Evolutionary conservation across 2,113 vertebrate species (phyloP).

Genomic region (Caretta caretta): DNA sequence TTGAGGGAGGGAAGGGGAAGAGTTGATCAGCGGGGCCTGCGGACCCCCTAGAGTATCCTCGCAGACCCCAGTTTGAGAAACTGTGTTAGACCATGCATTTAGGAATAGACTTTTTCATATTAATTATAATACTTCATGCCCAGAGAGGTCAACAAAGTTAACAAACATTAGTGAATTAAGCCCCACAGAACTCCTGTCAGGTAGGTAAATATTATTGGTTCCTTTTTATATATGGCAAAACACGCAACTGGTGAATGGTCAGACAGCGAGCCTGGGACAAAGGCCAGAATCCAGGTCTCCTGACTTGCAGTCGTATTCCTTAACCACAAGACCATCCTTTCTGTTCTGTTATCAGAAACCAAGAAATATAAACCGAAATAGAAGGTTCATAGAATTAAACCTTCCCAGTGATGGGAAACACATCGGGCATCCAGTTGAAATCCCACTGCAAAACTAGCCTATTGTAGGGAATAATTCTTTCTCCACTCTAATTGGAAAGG

Average conservation of each 20-base stretch:
- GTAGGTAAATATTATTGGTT: background rate
- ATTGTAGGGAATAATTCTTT: background rate
- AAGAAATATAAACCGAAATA: background rate
- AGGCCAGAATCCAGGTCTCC: background rate
- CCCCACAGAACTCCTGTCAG: background rate
- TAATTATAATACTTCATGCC: background rate
- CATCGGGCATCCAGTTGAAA: accelerated
- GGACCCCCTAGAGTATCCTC: too few relatives aligned
- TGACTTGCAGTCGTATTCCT: background rate
- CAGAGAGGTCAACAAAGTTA: background rate
- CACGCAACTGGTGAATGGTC: background rate
- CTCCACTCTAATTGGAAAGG: background rate
- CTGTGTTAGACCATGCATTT: background rate
- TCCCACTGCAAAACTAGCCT: background rate
- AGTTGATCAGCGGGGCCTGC: too few relatives aligned
- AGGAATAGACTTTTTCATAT: background rate
- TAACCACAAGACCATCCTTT: background rate
- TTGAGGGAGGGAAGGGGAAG: too few relatives aligned
- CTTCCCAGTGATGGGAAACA: background rate
- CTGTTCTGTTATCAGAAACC: background rate
- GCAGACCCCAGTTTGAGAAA: too few relatives aligned
- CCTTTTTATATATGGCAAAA: background rate
- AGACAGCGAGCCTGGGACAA: background rate
- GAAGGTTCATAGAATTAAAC: background rate
- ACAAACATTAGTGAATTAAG: background rate